Evolutionary conservation across 53 echinoderm and acorn worm genomes (phyloP).

Genomic region (Paracentrotus lividus): DNA sequence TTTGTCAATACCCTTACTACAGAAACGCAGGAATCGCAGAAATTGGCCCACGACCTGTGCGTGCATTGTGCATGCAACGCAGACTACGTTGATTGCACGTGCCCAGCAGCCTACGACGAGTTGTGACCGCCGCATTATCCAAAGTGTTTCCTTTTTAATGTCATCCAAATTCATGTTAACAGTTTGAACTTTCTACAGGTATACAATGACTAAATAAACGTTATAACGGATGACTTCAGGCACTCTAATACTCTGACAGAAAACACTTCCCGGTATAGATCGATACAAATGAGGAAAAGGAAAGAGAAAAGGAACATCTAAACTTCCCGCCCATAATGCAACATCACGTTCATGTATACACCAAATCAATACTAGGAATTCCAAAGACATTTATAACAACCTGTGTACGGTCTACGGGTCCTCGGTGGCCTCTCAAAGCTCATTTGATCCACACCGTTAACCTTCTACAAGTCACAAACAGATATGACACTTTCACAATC

Average conservation of each 20-base stretch:
- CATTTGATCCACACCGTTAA: not conserved
- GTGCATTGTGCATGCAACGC: too few relatives aligned
- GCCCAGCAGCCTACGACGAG: too few relatives aligned
- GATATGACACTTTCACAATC: too few relatives aligned
- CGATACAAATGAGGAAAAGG: not conserved
- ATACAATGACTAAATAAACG: too few relatives aligned
- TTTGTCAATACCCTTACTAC: too few relatives aligned
- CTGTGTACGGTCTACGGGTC: not conserved
- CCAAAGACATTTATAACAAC: not conserved
- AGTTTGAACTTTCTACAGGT: too few relatives aligned
- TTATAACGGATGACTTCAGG: not conserved
- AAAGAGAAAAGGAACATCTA: not conserved
- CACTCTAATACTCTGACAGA: not conserved
- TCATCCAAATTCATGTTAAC: too few relatives aligned
- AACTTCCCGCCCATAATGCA: not conserved
- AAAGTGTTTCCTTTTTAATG: too few relatives aligned
- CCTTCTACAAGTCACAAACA: not conserved
- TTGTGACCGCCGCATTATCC: too few relatives aligned
- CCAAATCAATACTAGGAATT: not conserved
- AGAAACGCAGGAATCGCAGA: too few relatives aligned
- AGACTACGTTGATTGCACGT: too few relatives aligned
- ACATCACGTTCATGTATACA: not conserved
- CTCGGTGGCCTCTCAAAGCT: not conserved
- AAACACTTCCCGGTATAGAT: not conserved
- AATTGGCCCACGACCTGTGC: too few relatives aligned